Conservation (phyloP, 2,888 invertebrate genomes). For the Aspidiotus destructor region DNA sequence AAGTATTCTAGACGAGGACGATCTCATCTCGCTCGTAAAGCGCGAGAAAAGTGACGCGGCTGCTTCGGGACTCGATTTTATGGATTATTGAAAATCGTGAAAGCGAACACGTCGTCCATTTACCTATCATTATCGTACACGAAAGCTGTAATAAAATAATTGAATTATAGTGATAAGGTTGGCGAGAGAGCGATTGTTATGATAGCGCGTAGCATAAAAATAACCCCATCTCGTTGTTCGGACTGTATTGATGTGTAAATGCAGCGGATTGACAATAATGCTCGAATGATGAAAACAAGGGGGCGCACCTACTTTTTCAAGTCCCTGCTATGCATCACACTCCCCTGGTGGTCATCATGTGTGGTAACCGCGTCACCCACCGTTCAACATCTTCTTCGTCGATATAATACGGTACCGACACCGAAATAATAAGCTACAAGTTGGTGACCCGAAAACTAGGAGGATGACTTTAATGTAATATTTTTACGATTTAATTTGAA, state of each 20-base stretch:
- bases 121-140: conserved; percentile 17
- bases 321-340: conserved; percentile 14
- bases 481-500: too few relatives aligned
- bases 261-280: conserved; percentile 21
- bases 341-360: conserved; percentile 29
- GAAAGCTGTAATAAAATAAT: conserved; percentile 23
- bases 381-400: conserved; percentile 24
- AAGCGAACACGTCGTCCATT: conserved; percentile 20
- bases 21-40: too few relatives aligned
- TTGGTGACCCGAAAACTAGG: too few relatives aligned
- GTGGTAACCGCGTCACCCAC: conserved; percentile 29
- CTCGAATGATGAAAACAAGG: conserved; percentile 12
- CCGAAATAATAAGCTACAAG: too few relatives aligned
- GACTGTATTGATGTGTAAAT: conserved; percentile 14
- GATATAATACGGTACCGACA: background rate
- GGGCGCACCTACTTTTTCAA: conserved; percentile 22
- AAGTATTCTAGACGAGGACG: too few relatives aligned
- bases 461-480: too few relatives aligned
- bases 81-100: conserved; percentile 23
- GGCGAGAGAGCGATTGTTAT: conserved; percentile 23
- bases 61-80: conserved; percentile 5
- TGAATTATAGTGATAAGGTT: conserved; percentile 25
- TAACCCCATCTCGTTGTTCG: conserved; percentile 16
- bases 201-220: conserved; percentile 3
- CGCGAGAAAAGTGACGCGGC: too few relatives aligned